Conservation (phyloP, 2,888 invertebrate genomes). For the Molorchus minor region DNA sequence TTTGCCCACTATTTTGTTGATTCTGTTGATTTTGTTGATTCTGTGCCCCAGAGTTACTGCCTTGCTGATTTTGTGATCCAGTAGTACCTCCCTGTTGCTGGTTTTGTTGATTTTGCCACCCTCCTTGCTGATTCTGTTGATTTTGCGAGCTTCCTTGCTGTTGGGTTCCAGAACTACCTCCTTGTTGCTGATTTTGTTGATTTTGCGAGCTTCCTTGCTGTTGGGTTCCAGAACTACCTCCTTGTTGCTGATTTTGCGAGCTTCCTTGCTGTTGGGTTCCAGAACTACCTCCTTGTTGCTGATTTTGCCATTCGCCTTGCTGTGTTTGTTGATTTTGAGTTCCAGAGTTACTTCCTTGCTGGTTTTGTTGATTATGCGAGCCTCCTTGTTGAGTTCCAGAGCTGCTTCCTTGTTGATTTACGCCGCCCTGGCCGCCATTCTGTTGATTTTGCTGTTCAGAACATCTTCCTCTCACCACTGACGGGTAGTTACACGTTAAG, state of each 20-base stretch:
- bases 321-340: constrained; percentile 3
- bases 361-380: not conserved
- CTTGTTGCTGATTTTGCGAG: constrained; percentile 4
- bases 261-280: constrained; percentile 4
- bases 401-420: constrained; percentile 17
- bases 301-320: not conserved
- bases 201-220: constrained; percentile 1
- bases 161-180: constrained; percentile 1
- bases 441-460: not conserved
- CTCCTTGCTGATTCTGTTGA: constrained; percentile 29
- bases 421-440: not conserved
- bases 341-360: not conserved
- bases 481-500: constrained; percentile 77
- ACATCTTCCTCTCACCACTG: constrained; percentile 63
- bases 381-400: not conserved
- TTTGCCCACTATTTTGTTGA: constrained; percentile 2
- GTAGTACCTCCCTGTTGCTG: constrained; percentile 34
- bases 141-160: constrained; percentile 31
- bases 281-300: constrained; percentile 8
- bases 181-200: constrained; percentile 3
- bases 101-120: constrained; percentile 21
- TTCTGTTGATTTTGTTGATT: not conserved
- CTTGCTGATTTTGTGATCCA: constrained; percentile 31
- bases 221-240: constrained; percentile 1
- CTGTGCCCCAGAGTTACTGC: constrained; percentile 1